Conservation (phyloP, 2,113 vertebrate genomes). For the Psephotus haematonotus region DNA sequence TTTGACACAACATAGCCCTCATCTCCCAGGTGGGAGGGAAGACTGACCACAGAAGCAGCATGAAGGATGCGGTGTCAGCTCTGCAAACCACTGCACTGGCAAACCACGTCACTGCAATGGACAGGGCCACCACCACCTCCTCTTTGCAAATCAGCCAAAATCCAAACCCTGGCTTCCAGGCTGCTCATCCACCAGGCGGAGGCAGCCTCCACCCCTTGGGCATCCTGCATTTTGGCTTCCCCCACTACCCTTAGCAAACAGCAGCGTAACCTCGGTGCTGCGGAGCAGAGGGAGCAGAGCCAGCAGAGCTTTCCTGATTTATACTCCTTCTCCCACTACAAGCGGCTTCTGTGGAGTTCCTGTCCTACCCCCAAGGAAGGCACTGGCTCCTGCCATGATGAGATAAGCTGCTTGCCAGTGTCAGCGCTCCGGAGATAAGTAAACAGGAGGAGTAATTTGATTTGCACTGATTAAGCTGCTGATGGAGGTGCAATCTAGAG, state of each 20-base stretch:
- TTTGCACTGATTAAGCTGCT: slow-evolving; percentile 34
- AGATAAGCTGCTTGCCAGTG: slow-evolving; percentile 42
- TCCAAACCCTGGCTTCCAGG: background rate
- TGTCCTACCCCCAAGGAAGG: slow-evolving; percentile 39
- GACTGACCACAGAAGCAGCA: background rate
- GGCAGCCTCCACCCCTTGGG: background rate
- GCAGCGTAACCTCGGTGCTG: background rate
- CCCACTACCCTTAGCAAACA: background rate
- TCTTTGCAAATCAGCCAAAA: background rate
- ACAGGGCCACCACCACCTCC: background rate
- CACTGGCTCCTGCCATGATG: background rate
- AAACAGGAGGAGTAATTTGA: slow-evolving; percentile 49
- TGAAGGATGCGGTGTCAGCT: background rate
- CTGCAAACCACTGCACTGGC: background rate
- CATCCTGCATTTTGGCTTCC: background rate
- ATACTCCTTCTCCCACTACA: background rate
- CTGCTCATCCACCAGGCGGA: background rate
- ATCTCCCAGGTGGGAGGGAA: background rate
- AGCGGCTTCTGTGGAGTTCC: slow-evolving; percentile 35
- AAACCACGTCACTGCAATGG: background rate
- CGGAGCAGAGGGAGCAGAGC: background rate
- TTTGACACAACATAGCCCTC: background rate
- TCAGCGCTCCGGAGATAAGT: slow-evolving; percentile 30
- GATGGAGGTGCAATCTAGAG: background rate
- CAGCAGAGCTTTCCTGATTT: background rate